phyloP scores from a whole-genome alignment of 2,888 invertebrate species.

The Peribatodes rhomboidaria region DNA sequence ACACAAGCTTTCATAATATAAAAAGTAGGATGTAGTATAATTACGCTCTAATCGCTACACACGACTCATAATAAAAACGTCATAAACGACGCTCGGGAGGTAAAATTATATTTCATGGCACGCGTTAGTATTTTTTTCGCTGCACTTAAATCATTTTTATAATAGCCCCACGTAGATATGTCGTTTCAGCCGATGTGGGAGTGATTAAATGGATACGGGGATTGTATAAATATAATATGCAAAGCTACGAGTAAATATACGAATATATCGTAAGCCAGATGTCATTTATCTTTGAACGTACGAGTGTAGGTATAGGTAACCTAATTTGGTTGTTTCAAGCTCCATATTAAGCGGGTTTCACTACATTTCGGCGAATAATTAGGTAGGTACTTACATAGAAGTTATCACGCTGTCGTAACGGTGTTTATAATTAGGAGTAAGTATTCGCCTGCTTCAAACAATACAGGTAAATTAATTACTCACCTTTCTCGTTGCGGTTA shows the following conservation, averaged over 20 bases:
- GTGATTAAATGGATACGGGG: slow-evolving; percentile 30
- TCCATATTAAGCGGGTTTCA: background rate
- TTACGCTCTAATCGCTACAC: slow-evolving; percentile 52
- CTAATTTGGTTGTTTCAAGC: background rate
- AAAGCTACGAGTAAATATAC: too few relatives aligned
- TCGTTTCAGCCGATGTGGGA: slow-evolving; percentile 30
- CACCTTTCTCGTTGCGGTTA: background rate
- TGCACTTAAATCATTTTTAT: slow-evolving; percentile 39
- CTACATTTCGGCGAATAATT: too few relatives aligned
- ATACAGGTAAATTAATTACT: slow-evolving; percentile 5
- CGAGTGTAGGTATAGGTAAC: background rate
- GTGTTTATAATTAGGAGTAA: background rate
- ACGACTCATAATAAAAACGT: slow-evolving; percentile 45
- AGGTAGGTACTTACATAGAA: too few relatives aligned
- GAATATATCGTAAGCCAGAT: background rate
- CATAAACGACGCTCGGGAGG: slow-evolving; percentile 43
- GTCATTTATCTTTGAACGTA: background rate
- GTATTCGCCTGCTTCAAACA: background rate
- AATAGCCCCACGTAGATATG: slow-evolving; percentile 38
- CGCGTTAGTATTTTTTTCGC: slow-evolving; percentile 35
- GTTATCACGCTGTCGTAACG: background rate
- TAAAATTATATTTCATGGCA: slow-evolving; percentile 37
- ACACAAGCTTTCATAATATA: too few relatives aligned
- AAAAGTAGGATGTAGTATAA: too few relatives aligned
- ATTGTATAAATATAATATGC: slow-evolving; percentile 2